Conservation (phyloP, 53 echinoderm and acorn worm genomes). For the Apostichopus leukothele region DNA sequence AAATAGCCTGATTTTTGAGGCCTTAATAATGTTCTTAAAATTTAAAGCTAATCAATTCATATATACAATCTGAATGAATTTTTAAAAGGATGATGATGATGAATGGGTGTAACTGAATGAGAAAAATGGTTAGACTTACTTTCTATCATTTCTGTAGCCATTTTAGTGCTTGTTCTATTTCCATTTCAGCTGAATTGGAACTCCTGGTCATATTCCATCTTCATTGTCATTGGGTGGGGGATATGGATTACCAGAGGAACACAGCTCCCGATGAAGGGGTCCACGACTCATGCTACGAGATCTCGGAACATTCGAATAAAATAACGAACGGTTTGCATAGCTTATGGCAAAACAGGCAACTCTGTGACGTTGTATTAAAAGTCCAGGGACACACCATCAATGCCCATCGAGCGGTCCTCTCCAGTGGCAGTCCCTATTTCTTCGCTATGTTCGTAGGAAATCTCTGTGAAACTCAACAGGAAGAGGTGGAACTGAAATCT, state of each 20-base stretch:
- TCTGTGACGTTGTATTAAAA: constrained; percentile 76
- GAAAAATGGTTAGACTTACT: no score
- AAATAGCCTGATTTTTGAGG: no score
- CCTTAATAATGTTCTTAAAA: no score
- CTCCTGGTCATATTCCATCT: neutral
- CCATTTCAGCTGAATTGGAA: no score
- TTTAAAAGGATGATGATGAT: no score
- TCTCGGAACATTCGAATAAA: constrained; percentile 47
- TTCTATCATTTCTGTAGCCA: no score
- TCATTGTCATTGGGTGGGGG: neutral
- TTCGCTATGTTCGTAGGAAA: constrained; percentile 93
- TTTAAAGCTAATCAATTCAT: no score
- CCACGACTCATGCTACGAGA: constrained; percentile 38
- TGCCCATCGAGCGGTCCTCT: constrained; percentile 81
- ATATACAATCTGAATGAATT: no score
- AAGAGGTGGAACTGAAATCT: constrained; percentile 92
- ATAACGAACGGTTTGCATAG: constrained; percentile 41
- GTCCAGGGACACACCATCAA: constrained; percentile 69
- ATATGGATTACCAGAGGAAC: constrained; percentile 12
- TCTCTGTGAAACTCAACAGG: constrained; percentile 83
- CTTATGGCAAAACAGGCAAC: constrained; percentile 71
- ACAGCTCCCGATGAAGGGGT: neutral
- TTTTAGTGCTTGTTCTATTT: no score
- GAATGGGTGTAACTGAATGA: no score
- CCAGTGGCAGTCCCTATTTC: constrained; percentile 91